A percentile compares a stretch with the other conserved stretches of the same genome.
phyloP scores from a whole-genome alignment of 2,888 invertebrate species.

The Lithophane socia region DNA sequence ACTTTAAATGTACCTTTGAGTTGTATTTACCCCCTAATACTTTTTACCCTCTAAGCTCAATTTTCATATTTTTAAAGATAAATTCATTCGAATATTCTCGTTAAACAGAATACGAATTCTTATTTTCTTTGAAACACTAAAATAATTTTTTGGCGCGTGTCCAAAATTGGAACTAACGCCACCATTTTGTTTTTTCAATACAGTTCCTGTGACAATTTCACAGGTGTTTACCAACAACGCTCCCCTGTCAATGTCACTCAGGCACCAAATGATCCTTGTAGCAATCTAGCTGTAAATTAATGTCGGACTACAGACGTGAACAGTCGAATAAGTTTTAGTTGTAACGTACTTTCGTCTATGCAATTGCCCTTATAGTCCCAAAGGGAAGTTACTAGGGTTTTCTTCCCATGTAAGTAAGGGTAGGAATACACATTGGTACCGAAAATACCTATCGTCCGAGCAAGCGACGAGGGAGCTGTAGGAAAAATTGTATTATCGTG shows the following conservation, averaged over 20 bases:
- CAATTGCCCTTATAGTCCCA: slow-evolving; percentile 40
- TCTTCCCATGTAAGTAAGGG: slow-evolving; percentile 41
- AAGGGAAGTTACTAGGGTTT: slow-evolving; percentile 35
- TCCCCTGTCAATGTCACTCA: background rate
- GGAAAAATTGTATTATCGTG: slow-evolving; percentile 43
- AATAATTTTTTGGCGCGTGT: background rate
- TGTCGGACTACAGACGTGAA: background rate
- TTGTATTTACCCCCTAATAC: background rate
- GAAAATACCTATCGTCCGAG: slow-evolving; percentile 28
- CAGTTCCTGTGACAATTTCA: background rate
- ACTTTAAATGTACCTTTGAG: background rate
- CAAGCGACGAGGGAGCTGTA: slow-evolving; percentile 51
- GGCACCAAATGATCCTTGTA: background rate
- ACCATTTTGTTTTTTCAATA: background rate
- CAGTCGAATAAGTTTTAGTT: slow-evolving; percentile 37
- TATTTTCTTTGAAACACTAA: background rate
- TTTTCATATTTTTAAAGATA: background rate
- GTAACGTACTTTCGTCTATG: slow-evolving; percentile 44
- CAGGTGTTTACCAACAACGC: background rate
- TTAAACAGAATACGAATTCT: background rate
- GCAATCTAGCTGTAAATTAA: background rate
- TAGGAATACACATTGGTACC: slow-evolving; percentile 26
- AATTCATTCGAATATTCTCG: background rate
- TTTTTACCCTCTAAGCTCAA: background rate
- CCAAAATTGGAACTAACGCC: background rate